Evolutionary conservation across 2,113 vertebrate species (phyloP).

Genomic region (Gallinago paraguaiae): DNA sequence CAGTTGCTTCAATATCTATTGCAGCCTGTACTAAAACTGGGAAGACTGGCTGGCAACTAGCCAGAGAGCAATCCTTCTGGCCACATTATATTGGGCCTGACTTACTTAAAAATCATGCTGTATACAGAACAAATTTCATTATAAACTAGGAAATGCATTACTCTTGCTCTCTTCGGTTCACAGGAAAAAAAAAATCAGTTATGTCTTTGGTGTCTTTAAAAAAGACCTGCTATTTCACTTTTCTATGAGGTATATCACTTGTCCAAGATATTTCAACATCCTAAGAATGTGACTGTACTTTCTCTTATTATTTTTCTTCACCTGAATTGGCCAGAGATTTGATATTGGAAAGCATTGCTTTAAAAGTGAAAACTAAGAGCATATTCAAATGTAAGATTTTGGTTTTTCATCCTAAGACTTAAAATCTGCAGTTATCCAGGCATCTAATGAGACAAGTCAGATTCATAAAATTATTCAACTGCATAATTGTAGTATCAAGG

Average conservation of each 20-base stretch:
- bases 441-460: constrained; percentile 22
- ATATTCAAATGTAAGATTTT: neutral
- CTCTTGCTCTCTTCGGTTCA: neutral
- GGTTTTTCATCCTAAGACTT: neutral
- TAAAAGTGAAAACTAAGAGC: neutral
- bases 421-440: neutral
- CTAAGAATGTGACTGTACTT: neutral
- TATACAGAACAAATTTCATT: neutral
- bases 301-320: neutral
- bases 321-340: neutral
- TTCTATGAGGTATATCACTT: neutral
- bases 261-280: neutral
- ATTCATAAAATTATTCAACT: constrained; percentile 29
- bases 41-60: neutral
- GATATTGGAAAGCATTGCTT: neutral
- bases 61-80: neutral
- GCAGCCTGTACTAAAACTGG: neutral
- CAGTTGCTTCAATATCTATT: neutral
- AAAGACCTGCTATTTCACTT: neutral
- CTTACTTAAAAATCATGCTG: neutral
- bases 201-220: neutral
- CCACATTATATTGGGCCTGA: neutral
- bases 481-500: constrained; percentile 12
- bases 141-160: neutral
- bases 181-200: neutral